Evolutionary conservation across 1,140 invertebrate species (phyloP).

Genomic region (Drosophila lini): DNA sequence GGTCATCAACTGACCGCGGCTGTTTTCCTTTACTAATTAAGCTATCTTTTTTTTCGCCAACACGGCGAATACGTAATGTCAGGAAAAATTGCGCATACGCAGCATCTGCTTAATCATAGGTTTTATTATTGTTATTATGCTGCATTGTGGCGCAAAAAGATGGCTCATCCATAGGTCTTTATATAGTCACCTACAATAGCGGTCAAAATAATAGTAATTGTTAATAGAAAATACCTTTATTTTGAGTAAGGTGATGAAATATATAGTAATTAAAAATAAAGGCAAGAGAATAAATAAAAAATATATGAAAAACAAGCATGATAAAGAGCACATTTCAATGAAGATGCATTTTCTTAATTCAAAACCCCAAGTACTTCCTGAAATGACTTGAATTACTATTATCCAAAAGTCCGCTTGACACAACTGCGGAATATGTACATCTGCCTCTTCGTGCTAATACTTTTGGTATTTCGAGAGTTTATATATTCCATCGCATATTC

Average conservation of each 20-base stretch:
- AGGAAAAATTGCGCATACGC: conserved; percentile 70
- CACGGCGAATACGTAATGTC: conserved; percentile 43
- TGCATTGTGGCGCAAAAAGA: conserved; percentile 66
- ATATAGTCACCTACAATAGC: conserved; percentile 19
- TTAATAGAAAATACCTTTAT: not conserved
- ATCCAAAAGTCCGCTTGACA: not conserved
- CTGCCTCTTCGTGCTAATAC: not conserved
- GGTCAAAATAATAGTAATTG: conserved; percentile 1
- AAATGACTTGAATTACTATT: conserved; percentile 1
- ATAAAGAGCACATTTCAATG: too few relatives aligned
- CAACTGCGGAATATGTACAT: conserved; percentile 12
- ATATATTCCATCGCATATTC: conserved; percentile 5
- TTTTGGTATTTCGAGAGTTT: not conserved
- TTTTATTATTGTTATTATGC: conserved; percentile 23
- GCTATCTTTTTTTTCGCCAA: not conserved
- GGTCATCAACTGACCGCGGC: conserved; percentile 16
- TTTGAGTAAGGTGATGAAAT: not conserved
- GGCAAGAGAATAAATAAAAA: not conserved
- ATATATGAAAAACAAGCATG: not conserved
- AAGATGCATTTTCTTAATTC: not conserved
- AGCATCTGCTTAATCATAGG: conserved; percentile 41
- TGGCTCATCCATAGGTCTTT: conserved; percentile 51
- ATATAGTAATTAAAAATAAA: not conserved
- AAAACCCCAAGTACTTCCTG: not conserved
- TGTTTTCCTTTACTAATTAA: conserved; percentile 1